phyloP scores from a whole-genome alignment of 1,140 invertebrate genomes.

The Diuraphis noxia region DNA sequence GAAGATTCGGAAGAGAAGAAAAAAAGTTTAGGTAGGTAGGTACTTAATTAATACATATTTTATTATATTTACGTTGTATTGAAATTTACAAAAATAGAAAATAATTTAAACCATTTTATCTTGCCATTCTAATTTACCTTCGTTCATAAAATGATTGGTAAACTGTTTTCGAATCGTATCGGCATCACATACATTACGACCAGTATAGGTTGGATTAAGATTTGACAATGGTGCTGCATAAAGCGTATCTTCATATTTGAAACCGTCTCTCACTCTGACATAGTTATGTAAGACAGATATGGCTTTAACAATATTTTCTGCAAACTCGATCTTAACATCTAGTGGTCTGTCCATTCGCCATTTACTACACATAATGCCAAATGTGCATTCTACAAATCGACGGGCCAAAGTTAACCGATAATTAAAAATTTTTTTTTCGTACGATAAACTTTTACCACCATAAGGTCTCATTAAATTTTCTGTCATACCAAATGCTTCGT shows the following conservation, averaged over 20 bases:
- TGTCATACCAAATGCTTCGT: slow-evolving; percentile 61
- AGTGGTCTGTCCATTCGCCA: too few species aligned
- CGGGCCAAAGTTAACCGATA: slow-evolving; percentile 58
- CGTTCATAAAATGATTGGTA: background rate
- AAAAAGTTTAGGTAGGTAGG: background rate
- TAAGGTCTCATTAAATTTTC: slow-evolving; percentile 59
- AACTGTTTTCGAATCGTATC: background rate
- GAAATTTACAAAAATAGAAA: background rate
- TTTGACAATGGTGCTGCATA: too few species aligned
- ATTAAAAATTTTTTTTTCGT: slow-evolving; percentile 60
- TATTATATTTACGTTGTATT: slow-evolving; percentile 11
- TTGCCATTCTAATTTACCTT: background rate
- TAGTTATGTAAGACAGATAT: background rate
- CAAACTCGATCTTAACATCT: too few species aligned
- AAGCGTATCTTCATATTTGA: too few species aligned
- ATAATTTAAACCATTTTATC: slow-evolving; percentile 4
- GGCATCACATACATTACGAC: background rate
- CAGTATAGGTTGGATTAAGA: background rate
- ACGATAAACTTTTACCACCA: slow-evolving; percentile 46
- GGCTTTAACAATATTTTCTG: background rate
- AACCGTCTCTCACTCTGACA: too few species aligned
- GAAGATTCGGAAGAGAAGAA: background rate
- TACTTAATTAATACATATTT: too few species aligned
- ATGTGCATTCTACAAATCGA: too few species aligned
- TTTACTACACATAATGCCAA: too few species aligned